Conservation (phyloP, 2,113 vertebrate genomes). For the Neogale vison region DNA sequence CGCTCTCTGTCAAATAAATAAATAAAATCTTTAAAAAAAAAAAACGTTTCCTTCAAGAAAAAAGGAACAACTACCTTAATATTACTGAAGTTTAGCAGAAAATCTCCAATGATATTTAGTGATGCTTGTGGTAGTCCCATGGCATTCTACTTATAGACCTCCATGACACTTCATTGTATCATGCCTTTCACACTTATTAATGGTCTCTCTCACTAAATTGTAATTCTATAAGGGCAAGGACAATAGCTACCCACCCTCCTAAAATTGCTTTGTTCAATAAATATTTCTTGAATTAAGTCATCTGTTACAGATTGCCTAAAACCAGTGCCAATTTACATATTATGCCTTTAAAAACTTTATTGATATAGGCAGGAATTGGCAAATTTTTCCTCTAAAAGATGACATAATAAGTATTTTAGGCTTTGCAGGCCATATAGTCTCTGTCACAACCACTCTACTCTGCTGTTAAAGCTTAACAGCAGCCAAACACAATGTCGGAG, state of each 20-base stretch:
- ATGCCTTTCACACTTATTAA: not conserved
- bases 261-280: not conserved
- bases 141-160: not conserved
- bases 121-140: not conserved
- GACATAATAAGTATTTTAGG: not conserved
- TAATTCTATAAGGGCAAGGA: not conserved
- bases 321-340: not conserved
- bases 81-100: not conserved
- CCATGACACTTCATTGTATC: not conserved
- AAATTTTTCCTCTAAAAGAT: slow-evolving; percentile 10
- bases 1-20: no score
- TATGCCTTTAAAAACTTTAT: slow-evolving; percentile 31
- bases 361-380: not conserved
- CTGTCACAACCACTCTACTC: not conserved
- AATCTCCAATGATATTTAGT: not conserved
- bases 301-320: not conserved
- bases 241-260: not conserved
- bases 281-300: slow-evolving; percentile 26
- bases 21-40: no score
- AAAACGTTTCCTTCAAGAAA: not conserved
- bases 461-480: not conserved
- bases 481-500: not conserved
- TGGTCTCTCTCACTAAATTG: not conserved
- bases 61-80: not conserved
- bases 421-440: not conserved